Conservation (phyloP, 1,140 invertebrate genomes). For the Zaprionus nigranus region DNA sequence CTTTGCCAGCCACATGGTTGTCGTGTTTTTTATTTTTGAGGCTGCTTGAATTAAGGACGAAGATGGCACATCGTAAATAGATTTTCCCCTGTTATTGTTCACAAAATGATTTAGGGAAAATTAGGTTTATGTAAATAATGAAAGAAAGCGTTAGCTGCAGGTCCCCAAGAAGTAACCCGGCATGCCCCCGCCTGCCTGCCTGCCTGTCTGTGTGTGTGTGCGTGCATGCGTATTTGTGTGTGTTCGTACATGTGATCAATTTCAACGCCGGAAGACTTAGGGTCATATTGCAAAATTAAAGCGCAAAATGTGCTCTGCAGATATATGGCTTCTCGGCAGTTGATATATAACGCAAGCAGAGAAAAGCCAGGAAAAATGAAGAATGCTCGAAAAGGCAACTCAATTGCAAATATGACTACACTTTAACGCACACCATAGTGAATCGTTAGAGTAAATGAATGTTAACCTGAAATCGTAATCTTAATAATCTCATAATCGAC, state of each 20-base stretch:
- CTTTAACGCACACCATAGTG: background rate
- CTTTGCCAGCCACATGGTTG: constrained; percentile 32
- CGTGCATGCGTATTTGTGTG: background rate
- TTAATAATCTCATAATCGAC: too few species aligned
- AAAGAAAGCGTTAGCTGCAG: constrained; percentile 64
- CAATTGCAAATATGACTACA: background rate
- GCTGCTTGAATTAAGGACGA: constrained; percentile 43
- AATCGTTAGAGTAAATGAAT: background rate
- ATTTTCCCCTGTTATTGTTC: constrained; percentile 80
- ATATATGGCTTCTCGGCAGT: constrained; percentile 10
- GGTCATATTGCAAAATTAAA: constrained; percentile 57
- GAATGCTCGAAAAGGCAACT: background rate
- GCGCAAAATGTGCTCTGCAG: constrained; percentile 22
- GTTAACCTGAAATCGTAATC: too few species aligned
- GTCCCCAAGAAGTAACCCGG: constrained; percentile 48
- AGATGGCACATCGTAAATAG: constrained; percentile 69
- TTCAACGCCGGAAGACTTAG: constrained; percentile 52
- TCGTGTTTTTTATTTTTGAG: constrained; percentile 43
- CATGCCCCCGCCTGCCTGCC: constrained; percentile 6
- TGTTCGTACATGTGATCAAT: constrained; percentile 63
- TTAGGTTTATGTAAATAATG: constrained; percentile 84
- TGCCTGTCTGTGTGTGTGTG: background rate
- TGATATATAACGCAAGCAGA: constrained; percentile 3
- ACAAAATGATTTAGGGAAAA: constrained; percentile 83
- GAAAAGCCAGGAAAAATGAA: background rate